phyloP scores from a whole-genome alignment of 2,888 invertebrate species.

The Willowsia nigromaculata region DNA sequence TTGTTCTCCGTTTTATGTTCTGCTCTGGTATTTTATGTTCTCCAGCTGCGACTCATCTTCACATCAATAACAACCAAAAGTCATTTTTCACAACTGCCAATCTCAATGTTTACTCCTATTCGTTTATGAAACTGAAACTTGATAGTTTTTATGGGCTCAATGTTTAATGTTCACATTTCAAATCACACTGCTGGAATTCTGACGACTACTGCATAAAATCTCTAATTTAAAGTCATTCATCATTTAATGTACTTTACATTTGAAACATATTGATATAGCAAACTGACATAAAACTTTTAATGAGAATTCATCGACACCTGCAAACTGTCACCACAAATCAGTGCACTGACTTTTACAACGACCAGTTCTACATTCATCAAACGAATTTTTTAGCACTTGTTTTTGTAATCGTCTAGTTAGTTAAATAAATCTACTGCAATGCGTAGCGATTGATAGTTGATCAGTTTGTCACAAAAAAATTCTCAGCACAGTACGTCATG shows the following conservation, averaged over 20 bases:
- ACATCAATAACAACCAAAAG: background rate
- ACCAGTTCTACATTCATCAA: conserved; percentile 25
- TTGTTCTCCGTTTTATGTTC: background rate
- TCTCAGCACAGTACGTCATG: background rate
- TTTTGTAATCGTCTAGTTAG: background rate
- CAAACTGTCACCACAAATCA: conserved; percentile 39
- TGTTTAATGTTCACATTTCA: background rate
- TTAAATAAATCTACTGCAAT: background rate
- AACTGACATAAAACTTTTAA: background rate
- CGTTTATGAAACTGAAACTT: no score
- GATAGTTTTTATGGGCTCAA: background rate
- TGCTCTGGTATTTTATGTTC: background rate
- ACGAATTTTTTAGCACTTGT: conserved; percentile 1
- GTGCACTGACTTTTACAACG: conserved; percentile 16
- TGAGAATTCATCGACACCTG: conserved; percentile 45
- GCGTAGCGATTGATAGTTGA: background rate
- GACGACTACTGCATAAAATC: background rate
- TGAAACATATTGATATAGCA: background rate
- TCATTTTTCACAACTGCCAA: no score
- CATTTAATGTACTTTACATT: background rate
- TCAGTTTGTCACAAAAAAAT: background rate
- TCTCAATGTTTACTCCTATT: no score
- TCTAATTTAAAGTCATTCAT: background rate
- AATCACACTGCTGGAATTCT: background rate
- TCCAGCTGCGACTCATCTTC: background rate